Percentiles rank a stretch among this genome's conserved stretches.
These are phyloP conservation scores for Merodon equestris DNA, from an alignment of 2,888 invertebrate species.

Conservation along the genomic window DNA sequence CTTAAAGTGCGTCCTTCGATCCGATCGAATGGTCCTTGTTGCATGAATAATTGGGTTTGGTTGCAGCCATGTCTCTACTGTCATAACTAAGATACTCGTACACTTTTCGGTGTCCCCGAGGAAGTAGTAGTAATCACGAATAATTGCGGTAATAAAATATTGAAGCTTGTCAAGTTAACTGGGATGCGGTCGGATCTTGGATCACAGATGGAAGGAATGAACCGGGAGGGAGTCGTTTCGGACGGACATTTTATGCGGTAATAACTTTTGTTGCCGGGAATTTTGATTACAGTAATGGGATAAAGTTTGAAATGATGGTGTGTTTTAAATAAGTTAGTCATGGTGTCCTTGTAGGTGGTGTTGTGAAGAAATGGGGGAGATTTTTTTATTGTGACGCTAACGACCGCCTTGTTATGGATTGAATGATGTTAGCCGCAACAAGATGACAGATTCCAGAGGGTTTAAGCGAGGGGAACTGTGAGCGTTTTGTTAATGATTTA, in stretches of 20 bases:
- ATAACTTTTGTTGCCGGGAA: conserved; percentile 49
- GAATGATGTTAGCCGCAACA: too few species aligned
- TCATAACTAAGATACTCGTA: conserved; percentile 37
- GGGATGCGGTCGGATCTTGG: conserved; percentile 14
- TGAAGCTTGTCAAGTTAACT: background rate
- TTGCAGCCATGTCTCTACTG: conserved; percentile 10
- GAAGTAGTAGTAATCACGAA: conserved; percentile 45
- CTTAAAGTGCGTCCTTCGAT: background rate
- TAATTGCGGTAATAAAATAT: conserved; percentile 61
- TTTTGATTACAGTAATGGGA: conserved; percentile 51
- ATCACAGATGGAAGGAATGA: too few species aligned
- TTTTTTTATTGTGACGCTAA: too few species aligned
- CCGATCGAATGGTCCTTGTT: conserved; percentile 44
- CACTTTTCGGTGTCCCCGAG: conserved; percentile 28
- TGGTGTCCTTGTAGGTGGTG: conserved; percentile 4
- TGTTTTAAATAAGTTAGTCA: conserved; percentile 48
- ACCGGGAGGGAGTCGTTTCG: too few species aligned
- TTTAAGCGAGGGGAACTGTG: too few species aligned
- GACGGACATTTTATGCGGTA: conserved; percentile 52
- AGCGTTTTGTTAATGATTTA: too few species aligned
- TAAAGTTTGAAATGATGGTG: conserved; percentile 37
- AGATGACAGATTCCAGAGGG: too few species aligned
- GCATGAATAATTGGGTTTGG: conserved; percentile 52
- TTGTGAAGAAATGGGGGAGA: too few species aligned
- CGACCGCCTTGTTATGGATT: too few species aligned